A percentile compares a stretch with the other conserved stretches of the same genome.
These are phyloP conservation scores for Caenorhabditis parvicauda DNA, from an alignment of 2,888 invertebrate species.

Conservation along the genomic window DNA sequence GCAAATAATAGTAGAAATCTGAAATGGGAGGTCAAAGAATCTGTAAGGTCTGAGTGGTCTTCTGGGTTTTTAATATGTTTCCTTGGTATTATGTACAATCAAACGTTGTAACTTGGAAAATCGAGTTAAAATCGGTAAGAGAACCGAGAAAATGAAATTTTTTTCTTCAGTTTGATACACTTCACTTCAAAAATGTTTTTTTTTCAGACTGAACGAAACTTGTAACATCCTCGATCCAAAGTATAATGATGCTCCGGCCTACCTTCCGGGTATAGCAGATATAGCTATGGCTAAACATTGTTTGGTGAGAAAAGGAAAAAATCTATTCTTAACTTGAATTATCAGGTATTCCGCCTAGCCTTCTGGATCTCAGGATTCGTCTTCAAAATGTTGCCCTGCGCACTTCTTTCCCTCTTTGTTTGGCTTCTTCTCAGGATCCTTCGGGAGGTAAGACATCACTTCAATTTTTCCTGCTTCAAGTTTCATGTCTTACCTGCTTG, in stretches of 20 bases:
- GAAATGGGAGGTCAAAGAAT: no score
- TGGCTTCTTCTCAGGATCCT: conserved; percentile 65
- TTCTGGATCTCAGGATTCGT: conserved; percentile 61
- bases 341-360: conserved; percentile 53
- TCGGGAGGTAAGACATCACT: conserved; percentile 18
- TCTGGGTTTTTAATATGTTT: no score
- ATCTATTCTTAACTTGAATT: background rate
- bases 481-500: no score
- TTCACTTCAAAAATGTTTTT: background rate
- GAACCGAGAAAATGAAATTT: no score
- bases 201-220: conserved; percentile 34
- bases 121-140: no score
- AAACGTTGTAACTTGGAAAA: no score
- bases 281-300: conserved; percentile 51
- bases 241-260: conserved; percentile 37
- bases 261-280: conserved; percentile 58
- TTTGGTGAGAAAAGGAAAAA: no score
- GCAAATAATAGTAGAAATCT: conserved; percentile 1
- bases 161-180: background rate
- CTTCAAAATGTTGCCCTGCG: conserved; percentile 64
- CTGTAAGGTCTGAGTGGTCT: no score
- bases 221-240: conserved; percentile 38
- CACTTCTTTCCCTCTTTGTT: conserved; percentile 65
- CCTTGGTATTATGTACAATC: no score
- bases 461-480: no score